These are phyloP conservation scores for Chloroceryle inda DNA, from an alignment of 2,797 vertebrate species.

Conservation along the genomic window DNA sequence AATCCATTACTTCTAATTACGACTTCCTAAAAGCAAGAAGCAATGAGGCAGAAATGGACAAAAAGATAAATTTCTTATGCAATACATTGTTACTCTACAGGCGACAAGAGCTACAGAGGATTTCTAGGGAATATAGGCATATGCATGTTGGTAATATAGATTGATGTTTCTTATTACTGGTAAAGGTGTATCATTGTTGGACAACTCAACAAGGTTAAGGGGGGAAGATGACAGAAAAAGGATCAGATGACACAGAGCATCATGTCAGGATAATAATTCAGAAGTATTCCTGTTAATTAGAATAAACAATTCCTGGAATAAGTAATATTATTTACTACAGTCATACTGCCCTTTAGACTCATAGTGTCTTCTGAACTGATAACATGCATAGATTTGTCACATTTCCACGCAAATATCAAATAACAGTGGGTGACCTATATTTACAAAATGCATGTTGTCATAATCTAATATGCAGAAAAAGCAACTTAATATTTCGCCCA, in stretches of 20 bases:
- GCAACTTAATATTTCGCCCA: not conserved
- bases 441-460: not conserved
- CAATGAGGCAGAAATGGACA: not conserved
- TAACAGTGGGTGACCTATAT: not conserved
- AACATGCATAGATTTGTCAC: not conserved
- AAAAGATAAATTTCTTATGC: not conserved
- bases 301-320: not conserved
- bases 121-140: not conserved
- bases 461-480: not conserved
- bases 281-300: not conserved
- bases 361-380: not conserved
- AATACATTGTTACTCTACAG: not conserved
- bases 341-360: not conserved
- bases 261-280: not conserved
- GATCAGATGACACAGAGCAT: not conserved
- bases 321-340: not conserved
- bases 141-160: not conserved
- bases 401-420: not conserved
- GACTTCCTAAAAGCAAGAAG: not conserved
- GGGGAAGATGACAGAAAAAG: not conserved
- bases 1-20: not conserved
- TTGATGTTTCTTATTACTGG: not conserved
- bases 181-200: not conserved
- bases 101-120: not conserved
- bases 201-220: not conserved